Evolutionary conservation across 2,113 vertebrate genomes (phyloP), one percentile per base, ranked within the genome.

Genomic region (Malurus elegans): DNA sequence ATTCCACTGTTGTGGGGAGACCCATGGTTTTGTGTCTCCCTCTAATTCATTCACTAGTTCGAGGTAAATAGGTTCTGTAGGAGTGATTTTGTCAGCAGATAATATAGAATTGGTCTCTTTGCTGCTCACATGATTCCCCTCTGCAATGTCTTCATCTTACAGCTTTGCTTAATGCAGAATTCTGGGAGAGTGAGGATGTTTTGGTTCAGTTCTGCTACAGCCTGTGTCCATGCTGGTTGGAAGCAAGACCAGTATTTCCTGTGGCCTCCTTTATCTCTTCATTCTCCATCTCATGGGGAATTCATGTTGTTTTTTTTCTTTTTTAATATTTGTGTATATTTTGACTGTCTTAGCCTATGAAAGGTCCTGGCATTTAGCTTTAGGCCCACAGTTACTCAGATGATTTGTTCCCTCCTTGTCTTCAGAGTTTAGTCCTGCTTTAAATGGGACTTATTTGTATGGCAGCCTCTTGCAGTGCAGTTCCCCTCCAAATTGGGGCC

Each of bases 401-500:
- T 65, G 73, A 95, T 94, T 92, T 92, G 72, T 87, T 92, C n/a
- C 58, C 78, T 87, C 32, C 29, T 91, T 92, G 70, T 54, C 34
- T 87, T 89, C 58, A 76, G 87, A 95, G 54, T 90, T 95, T 61
- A 83, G 48, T 73, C 75, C 87, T 79, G 47, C 80, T 96, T 95
- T 81, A 92, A 94, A 50, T 79, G 69, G 82, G 57, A 20, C n/a
- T 85, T 71, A 69, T 1, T 91, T 96, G 70, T 73, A 79, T 87
- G 73, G 44, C 61, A 87, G 66, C 78, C 61, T 87, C 53, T 81
- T 29, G 32, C 21, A 12, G 32, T 79, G 76, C 51, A 75, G 0
- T 40, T 93, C 21, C 24, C 18, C 7, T 74, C 32, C 36, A 65
- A 32, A 88, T 62, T n/a, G 17, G 40, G 17, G 14, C 24, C n/a